Evolutionary conservation across 2,113 vertebrate genomes (phyloP).

Genomic region (Speoplatyrhinus poulsoni): DNA sequence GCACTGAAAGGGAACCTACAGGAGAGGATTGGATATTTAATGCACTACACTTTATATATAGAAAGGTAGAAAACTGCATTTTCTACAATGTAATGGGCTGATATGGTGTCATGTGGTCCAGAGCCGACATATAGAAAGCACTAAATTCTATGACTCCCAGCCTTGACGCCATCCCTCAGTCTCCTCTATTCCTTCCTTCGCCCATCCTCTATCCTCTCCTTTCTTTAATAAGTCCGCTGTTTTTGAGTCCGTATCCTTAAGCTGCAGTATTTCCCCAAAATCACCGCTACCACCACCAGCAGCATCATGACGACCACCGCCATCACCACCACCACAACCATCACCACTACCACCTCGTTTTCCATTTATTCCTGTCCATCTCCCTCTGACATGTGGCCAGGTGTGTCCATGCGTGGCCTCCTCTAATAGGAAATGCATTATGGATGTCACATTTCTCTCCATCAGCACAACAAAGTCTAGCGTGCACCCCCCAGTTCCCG

Average conservation of each 20-base stretch:
- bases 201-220: background rate
- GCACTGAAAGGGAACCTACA: constrained; percentile 3
- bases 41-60: constrained; percentile 47
- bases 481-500: constrained; percentile 41
- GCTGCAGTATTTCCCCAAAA: constrained; percentile 16
- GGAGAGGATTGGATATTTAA: constrained; percentile 65
- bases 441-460: constrained; percentile 75
- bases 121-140: too few species aligned
- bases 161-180: background rate
- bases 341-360: constrained; percentile 32
- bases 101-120: too few species aligned
- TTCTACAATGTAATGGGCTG: too few species aligned
- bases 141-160: background rate
- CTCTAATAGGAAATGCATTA: constrained; percentile 74
- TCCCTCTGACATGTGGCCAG: constrained; percentile 66
- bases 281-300: constrained; percentile 6
- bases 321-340: background rate
- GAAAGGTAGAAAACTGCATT: too few species aligned
- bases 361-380: constrained; percentile 69
- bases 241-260: constrained; percentile 29
- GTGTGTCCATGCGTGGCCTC: constrained; percentile 65
- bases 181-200: constrained; percentile 5
- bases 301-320: constrained; percentile 4
- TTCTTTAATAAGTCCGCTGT: background rate
- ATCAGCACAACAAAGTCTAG: constrained; percentile 70